phyloP scores from a whole-genome alignment of 2,888 invertebrate genomes.

The Harmothoe impar region DNA sequence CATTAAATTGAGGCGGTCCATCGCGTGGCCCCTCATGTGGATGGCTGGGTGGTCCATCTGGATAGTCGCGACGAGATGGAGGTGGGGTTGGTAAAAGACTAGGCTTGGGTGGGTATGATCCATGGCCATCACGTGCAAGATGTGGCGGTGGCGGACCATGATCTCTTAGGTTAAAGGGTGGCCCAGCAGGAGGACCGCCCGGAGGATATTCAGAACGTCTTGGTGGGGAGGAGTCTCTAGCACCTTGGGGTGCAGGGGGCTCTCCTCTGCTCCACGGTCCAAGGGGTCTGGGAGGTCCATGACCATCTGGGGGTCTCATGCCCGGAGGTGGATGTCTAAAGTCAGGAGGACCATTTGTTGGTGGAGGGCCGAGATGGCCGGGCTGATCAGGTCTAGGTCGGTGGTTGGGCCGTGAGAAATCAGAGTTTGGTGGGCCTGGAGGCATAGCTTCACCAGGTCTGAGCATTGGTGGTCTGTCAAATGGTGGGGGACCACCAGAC shows the following conservation, averaged over 20 bases:
- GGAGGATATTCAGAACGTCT: conserved; percentile 36
- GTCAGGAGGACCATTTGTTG: neutral
- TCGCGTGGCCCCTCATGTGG: neutral
- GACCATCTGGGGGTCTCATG: conserved; percentile 12
- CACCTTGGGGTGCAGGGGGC: neutral
- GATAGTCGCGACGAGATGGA: neutral
- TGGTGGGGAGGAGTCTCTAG: neutral
- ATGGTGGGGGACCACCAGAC: conserved; percentile 26
- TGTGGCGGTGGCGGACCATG: neutral
- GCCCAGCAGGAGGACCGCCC: neutral
- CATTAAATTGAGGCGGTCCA: neutral
- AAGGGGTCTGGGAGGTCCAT: neutral
- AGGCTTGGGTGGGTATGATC: conserved; percentile 36
- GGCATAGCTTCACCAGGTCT: neutral
- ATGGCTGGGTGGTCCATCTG: neutral
- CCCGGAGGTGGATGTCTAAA: neutral
- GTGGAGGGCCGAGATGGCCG: neutral
- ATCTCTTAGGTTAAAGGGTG: neutral
- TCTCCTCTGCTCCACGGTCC: neutral
- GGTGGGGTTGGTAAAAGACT: conserved; percentile 32
- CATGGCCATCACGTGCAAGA: neutral
- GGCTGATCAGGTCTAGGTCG: neutral
- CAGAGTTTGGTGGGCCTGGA: conserved; percentile 12
- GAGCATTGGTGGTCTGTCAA: neutral
- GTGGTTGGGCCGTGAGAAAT: neutral